Conservation (phyloP, 1,140 invertebrate genomes). For the Drosophila paulistorum region DNA sequence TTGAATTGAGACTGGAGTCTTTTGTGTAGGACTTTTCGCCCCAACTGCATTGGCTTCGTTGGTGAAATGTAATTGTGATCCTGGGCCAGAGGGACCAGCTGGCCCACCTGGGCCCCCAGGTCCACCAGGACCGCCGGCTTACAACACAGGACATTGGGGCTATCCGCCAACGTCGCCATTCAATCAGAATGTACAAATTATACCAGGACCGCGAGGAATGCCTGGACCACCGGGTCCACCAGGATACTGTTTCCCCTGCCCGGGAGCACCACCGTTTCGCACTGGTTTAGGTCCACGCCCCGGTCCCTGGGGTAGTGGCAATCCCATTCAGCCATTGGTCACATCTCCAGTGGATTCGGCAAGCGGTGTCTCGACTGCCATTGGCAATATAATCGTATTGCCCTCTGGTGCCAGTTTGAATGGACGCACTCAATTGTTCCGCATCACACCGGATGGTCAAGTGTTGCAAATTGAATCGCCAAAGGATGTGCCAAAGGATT, state of each 20-base stretch:
- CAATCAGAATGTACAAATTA: constrained; percentile 36
- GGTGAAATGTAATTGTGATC: constrained; percentile 63
- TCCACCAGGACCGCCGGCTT: constrained; percentile 57
- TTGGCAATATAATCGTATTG: constrained; percentile 66
- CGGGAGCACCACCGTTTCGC: constrained; percentile 23
- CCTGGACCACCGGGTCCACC: constrained; percentile 54
- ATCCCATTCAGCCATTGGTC: constrained; percentile 36
- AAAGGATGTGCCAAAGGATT: constrained; percentile 45
- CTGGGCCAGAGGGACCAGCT: constrained; percentile 46
- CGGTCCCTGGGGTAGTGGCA: constrained; percentile 2
- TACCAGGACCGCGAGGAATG: constrained; percentile 43
- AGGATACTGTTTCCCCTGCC: constrained; percentile 53
- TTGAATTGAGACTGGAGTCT: neutral
- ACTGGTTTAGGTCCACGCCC: neutral
- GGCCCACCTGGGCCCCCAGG: constrained; percentile 48
- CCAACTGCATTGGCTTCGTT: constrained; percentile 35
- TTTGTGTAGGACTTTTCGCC: neutral
- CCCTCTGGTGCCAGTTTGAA: constrained; percentile 35
- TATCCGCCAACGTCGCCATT: constrained; percentile 37
- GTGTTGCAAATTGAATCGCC: constrained; percentile 54
- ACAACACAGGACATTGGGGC: constrained; percentile 27
- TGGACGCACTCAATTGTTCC: constrained; percentile 58
- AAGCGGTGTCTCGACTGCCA: constrained; percentile 29
- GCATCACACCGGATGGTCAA: constrained; percentile 62
- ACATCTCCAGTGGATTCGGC: constrained; percentile 24